Base-by-base conservation (phyloP, 2,888 invertebrate genomes). In the Drosophila nr. fundita region DNA sequence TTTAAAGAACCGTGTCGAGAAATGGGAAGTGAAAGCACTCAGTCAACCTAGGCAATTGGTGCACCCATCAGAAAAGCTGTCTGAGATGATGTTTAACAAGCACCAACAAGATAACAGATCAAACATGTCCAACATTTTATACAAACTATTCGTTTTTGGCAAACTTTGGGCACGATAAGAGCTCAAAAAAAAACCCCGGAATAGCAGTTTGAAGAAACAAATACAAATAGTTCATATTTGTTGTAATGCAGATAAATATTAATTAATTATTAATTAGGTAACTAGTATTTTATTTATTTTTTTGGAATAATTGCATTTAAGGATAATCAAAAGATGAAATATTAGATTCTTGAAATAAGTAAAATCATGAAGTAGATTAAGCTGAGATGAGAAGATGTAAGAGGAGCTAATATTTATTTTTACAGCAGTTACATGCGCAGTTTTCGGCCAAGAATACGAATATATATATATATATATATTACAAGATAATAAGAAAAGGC, bases 11-110 rank as follows among this genome's bases (percentile, higher is more conserved):
- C 24, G 29, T 45, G 45, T 13, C 15, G 13, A 48, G 52, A 65
- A 42, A 52, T 38, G 7, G 8, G 21, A 38, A 62, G 21, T 62
- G 45, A 45, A 62, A 61, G 67, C 73, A 61, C 67, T 53, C 52
- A 40, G 48, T 61, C 67, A 58, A 34, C 27, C 11, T 40, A 48
- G n/a, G 2, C 34, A 54, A 24, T 58, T 40, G 36, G 36, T n/a
- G 53, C 48, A 29, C 49, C 29, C 36, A n/a, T 21, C 32, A 55
- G 78, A 73, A 67, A 40, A 48, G 27, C 40, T 36, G 34, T n/a
- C 38, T 30, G 38, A 58, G 66, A 70, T 76, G 71, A 52, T 76
- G 55, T 76, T 67, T 6, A 70, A 42, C 55, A 77, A 49, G 54
- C 32, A 18, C 32, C 45, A 27, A 34, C 13, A 48, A 57, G 76